Percentiles rank a stretch among this genome's conserved stretches.
phyloP scores from a whole-genome alignment of 2,797 vertebrate genomes.

The Danio kyathit region DNA sequence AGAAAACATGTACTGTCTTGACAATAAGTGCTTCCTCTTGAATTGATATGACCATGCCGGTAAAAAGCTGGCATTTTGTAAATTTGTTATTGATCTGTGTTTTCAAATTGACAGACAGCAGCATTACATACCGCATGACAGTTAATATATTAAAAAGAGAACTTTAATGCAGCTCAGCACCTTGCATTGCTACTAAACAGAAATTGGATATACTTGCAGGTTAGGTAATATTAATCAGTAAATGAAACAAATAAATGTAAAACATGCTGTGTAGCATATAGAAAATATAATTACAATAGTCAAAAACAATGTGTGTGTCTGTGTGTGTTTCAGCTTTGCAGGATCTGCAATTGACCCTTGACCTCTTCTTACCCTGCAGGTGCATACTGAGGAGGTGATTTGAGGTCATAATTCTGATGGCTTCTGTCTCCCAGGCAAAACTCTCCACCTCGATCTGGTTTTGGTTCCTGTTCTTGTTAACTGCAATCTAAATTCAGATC shows the following conservation, averaged over 20 bases:
- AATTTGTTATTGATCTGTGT: too few relatives aligned
- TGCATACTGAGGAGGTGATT: conserved; percentile 34
- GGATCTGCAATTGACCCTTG: conserved; percentile 42
- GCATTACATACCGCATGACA: too few relatives aligned
- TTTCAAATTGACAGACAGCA: too few relatives aligned
- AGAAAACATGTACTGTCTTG: too few relatives aligned
- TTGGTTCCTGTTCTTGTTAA: conserved; percentile 34
- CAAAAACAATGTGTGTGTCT: conserved; percentile 43
- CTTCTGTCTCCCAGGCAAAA: conserved; percentile 15
- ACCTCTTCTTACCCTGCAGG: conserved; percentile 50
- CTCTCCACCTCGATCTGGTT: conserved; percentile 17
- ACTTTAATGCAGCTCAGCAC: too few relatives aligned
- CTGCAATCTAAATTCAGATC: conserved; percentile 17
- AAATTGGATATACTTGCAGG: not conserved
- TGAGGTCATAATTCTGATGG: conserved; percentile 27
- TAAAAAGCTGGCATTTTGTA: too few relatives aligned
- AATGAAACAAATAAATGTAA: not conserved
- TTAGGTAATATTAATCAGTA: not conserved
- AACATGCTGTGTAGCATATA: not conserved
- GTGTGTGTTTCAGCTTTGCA: conserved; percentile 35
- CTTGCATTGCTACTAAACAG: too few relatives aligned
- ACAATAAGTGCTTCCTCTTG: too few relatives aligned
- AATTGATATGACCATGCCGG: too few relatives aligned
- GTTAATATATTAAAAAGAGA: too few relatives aligned
- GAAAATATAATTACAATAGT: not conserved